Percentiles rank a stretch among this genome's conserved stretches.
phyloP scores from a whole-genome alignment of 1,140 invertebrate genomes.

The Cataglyphis hispanica region DNA sequence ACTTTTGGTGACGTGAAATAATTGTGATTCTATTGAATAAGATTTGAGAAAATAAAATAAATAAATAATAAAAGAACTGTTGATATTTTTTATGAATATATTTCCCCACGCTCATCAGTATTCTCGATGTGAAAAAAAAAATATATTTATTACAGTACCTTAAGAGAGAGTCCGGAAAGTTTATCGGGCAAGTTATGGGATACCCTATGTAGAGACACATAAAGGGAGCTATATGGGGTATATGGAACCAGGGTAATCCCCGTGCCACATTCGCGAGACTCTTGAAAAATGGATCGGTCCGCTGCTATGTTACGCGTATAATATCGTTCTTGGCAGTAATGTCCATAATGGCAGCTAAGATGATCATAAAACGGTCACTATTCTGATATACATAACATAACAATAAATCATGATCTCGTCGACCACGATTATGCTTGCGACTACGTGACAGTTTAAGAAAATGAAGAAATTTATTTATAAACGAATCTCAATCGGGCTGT shows the following conservation, averaged over 20 bases:
- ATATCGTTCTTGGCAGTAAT: constrained; percentile 57
- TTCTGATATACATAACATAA: constrained; percentile 40
- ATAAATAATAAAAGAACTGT: not conserved
- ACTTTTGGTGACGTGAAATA: not conserved
- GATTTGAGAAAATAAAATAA: not conserved
- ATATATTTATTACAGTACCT: constrained; percentile 13
- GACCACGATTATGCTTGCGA: constrained; percentile 7
- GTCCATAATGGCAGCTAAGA: constrained; percentile 43
- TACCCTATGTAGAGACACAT: constrained; percentile 25
- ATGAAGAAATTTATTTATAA: not conserved
- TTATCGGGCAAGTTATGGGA: constrained; percentile 37
- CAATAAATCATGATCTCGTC: constrained; percentile 56
- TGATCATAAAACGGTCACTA: constrained; percentile 63
- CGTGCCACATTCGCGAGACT: constrained; percentile 38
- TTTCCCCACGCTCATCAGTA: not conserved
- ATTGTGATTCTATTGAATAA: not conserved
- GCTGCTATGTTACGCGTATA: constrained; percentile 35
- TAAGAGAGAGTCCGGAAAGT: constrained; percentile 28
- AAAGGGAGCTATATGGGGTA: constrained; percentile 51
- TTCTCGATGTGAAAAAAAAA: not conserved
- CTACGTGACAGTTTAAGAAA: not conserved
- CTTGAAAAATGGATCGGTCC: constrained; percentile 63
- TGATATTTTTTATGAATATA: not conserved
- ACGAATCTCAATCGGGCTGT: not conserved
- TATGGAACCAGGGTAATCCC: constrained; percentile 49